Percentiles rank a stretch among this genome's conserved stretches.
phyloP scores from a whole-genome alignment of 2,888 invertebrate genomes.

The Nematopogon swammerdamellus region DNA sequence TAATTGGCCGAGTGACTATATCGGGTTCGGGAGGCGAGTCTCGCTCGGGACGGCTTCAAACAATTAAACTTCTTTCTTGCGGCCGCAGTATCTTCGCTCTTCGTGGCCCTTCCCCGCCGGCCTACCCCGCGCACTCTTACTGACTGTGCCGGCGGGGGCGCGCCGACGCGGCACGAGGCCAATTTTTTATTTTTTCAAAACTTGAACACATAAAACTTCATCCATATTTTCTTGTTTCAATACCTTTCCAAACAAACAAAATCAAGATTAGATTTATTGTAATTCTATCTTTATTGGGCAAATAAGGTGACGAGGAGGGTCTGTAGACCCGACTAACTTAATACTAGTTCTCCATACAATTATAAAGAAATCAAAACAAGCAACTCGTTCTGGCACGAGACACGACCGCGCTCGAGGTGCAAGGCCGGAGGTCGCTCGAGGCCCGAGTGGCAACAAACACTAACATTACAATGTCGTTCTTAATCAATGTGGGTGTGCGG shows the following conservation, averaged over 20 bases:
- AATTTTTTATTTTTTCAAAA: constrained; percentile 42
- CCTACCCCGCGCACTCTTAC: too few relatives aligned
- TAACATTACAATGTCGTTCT: not conserved
- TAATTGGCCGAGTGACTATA: too few relatives aligned
- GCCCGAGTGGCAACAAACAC: not conserved
- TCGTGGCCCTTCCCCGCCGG: too few relatives aligned
- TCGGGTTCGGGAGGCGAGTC: too few relatives aligned
- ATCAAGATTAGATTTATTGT: constrained; percentile 61
- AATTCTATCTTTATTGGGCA: constrained; percentile 38
- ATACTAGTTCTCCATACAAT: not conserved
- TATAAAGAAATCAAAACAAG: not conserved
- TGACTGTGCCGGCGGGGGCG: constrained; percentile 28
- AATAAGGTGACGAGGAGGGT: not conserved
- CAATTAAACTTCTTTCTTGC: too few relatives aligned
- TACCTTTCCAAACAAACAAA: constrained; percentile 83
- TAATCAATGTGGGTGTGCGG: not conserved
- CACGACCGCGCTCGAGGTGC: not conserved
- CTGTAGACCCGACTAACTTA: not conserved
- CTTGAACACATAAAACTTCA: constrained; percentile 64
- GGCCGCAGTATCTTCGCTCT: too few relatives aligned
- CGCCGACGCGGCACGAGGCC: constrained; percentile 13
- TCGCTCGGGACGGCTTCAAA: too few relatives aligned
- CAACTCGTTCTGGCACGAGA: not conserved
- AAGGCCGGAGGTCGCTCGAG: not conserved
- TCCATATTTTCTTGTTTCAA: constrained; percentile 82